A percentile compares a stretch with the other conserved stretches of the same genome.
Conservation (phyloP, 2,888 invertebrate species). For the Galeopsomyia nigrocyanea region DNA sequence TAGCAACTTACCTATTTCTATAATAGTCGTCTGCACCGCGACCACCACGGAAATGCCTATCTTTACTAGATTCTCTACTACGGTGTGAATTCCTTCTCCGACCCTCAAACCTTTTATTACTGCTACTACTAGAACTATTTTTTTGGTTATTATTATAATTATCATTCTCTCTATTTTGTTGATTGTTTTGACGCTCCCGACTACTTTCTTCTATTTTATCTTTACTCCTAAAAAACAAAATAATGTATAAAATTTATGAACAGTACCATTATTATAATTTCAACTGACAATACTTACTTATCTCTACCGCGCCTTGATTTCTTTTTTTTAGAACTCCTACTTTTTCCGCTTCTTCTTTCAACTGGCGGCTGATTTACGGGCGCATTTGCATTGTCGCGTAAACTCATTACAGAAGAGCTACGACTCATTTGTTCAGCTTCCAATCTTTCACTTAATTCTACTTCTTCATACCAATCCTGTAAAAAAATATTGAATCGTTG, state of each 20-base stretch:
- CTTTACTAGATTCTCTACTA: slow-evolving; percentile 70
- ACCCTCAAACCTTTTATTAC: slow-evolving; percentile 57
- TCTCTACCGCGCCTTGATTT: slow-evolving; percentile 51
- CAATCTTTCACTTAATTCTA: slow-evolving; percentile 70
- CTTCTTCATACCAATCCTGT: slow-evolving; percentile 76
- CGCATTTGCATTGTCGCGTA: slow-evolving; percentile 61
- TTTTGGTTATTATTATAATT: slow-evolving; percentile 62
- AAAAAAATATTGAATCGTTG: slow-evolving; percentile 36
- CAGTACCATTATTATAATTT: not conserved
- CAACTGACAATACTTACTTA: slow-evolving; percentile 52
- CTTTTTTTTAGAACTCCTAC: slow-evolving; percentile 69
- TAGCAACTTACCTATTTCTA: slow-evolving; percentile 55
- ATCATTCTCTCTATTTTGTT: slow-evolving; percentile 65
- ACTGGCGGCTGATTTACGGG: slow-evolving; percentile 66
- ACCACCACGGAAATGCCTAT: slow-evolving; percentile 63
- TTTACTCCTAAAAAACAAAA: slow-evolving; percentile 55
- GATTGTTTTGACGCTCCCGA: slow-evolving; percentile 65
- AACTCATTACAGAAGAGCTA: slow-evolving; percentile 72
- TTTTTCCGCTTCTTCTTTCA: slow-evolving; percentile 64
- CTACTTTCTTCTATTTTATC: slow-evolving; percentile 62
- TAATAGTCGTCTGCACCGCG: slow-evolving; percentile 62
- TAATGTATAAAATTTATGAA: not conserved
- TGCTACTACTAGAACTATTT: slow-evolving; percentile 51
- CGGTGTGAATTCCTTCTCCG: slow-evolving; percentile 61
- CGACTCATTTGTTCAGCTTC: slow-evolving; percentile 71